A percentile compares a stretch with the other conserved stretches of the same genome.
Conservation (phyloP, 2,888 invertebrate genomes). For the Coelogynopora nodosa region DNA sequence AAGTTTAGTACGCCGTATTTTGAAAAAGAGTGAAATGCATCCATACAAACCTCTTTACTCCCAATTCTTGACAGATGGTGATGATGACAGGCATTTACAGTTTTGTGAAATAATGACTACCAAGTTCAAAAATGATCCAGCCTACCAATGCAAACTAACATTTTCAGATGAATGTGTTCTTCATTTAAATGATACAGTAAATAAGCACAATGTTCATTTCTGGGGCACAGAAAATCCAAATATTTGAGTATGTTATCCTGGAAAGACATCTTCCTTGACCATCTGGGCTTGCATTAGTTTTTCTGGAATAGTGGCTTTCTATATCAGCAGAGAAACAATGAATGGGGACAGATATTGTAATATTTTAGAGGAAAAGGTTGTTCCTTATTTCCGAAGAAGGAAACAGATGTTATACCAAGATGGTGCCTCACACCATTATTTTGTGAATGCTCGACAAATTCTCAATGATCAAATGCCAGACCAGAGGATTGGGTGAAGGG, state of each 20-base stretch:
- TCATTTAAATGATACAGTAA: neutral
- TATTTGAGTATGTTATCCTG: neutral
- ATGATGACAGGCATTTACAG: neutral
- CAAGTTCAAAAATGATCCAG: neutral
- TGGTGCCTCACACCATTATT: too few species aligned
- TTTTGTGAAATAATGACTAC: slow-evolving; percentile 23
- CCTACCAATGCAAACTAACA: neutral
- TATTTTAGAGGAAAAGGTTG: too few species aligned
- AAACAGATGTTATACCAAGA: too few species aligned
- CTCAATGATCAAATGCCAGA: too few species aligned
- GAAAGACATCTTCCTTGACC: neutral
- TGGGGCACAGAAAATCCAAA: slow-evolving; percentile 27
- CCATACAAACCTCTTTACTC: slow-evolving; percentile 3
- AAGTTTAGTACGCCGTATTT: slow-evolving; percentile 1
- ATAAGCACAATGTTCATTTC: slow-evolving; percentile 34
- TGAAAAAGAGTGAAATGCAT: slow-evolving; percentile 20
- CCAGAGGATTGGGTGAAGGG: too few species aligned
- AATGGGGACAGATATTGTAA: slow-evolving; percentile 1
- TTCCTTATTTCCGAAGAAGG: too few species aligned
- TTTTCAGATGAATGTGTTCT: slow-evolving; percentile 35
- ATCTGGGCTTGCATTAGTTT: slow-evolving; percentile 20
- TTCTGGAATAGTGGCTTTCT: neutral
- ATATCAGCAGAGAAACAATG: slow-evolving; percentile 6
- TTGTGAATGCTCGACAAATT: too few species aligned
- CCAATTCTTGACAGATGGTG: slow-evolving; percentile 6